Base-by-base conservation (phyloP, 2,113 vertebrate species). In the Dryoscopus gambensis region DNA sequence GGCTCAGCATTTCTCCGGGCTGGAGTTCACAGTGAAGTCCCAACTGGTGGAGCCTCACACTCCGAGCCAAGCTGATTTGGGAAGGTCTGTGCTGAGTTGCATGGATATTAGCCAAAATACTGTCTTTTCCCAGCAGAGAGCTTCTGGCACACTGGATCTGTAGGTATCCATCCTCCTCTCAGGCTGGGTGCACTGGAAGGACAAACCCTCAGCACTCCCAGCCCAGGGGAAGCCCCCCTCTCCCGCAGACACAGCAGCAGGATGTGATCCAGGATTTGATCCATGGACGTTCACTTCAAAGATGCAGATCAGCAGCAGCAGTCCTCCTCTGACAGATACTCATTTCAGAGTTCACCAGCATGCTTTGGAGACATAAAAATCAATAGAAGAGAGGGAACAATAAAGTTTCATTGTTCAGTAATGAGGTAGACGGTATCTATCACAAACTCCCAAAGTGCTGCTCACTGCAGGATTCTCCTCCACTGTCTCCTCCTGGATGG, bases 351-450 rank as follows among this genome's bases (percentile, higher is more conserved):
- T 80, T 96, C 5, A 5, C 84, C 96, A 84, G 86, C 33, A 7
- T 33, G 86, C 93, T 95, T 91, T 88, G 85, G 95, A 97, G 95
- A 90, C 95, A 91, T 88, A 84, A 96, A 97, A 97, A 97, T 97
- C 97, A 95, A 97, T 97, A 96, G 88, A 97, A 97, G 76, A 90
- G 85, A 95, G 81, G 78, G 96, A 97, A 97, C 93, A 91, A 95
- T 95, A 93, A 95, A 96, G 93, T 97, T 97, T 95, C 95, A 90
- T 94, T 91, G 96, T 93, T 82, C 92, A 46, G 89, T 97, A 96
- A 97, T 95, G 96, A 95, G 95, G 85, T 92, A 90, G 95, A 95
- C 17, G 0, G 93, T 67, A 95, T 96, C 95, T 79, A 93, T 92
- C 96, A 95, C 96, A 71, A 97, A 94, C 80, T 95, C 87, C 90